Conservation (phyloP, 2,888 invertebrate species). For the Plusia festucae region DNA sequence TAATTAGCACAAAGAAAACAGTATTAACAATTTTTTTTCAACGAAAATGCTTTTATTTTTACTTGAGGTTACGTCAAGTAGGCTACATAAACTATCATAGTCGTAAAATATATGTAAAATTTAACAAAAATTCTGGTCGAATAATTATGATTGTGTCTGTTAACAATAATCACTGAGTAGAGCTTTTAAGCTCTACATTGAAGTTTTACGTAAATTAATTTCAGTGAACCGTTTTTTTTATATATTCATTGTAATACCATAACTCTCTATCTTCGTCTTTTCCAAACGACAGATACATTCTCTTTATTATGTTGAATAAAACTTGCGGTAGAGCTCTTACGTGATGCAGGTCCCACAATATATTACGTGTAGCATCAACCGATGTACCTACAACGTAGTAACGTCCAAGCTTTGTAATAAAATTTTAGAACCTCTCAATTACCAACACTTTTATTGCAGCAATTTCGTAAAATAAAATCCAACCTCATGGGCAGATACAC, state of each 20-base stretch:
- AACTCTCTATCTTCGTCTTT: neutral
- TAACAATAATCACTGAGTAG: neutral
- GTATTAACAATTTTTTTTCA: too few species aligned
- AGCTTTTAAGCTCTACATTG: neutral
- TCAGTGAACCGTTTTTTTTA: neutral
- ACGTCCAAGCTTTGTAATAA: slow-evolving; percentile 68
- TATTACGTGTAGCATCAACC: slow-evolving; percentile 23
- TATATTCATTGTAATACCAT: neutral
- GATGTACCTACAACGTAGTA: slow-evolving; percentile 39
- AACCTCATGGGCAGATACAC: slow-evolving; percentile 81
- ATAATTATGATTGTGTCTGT: too few species aligned
- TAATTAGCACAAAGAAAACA: neutral
- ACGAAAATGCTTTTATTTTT: too few species aligned
- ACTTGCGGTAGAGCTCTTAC: neutral
- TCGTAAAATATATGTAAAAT: neutral
- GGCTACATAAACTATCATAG: too few species aligned
- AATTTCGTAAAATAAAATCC: slow-evolving; percentile 85
- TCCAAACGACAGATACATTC: neutral
- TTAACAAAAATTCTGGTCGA: neutral
- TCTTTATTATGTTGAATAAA: neutral
- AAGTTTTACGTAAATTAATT: neutral
- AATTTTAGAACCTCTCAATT: slow-evolving; percentile 82
- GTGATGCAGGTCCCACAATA: neutral
- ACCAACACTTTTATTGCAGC: slow-evolving; percentile 84
- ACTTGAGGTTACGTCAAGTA: too few species aligned